Base-by-base conservation (phyloP, 2,113 vertebrate genomes). In the Chloropsis cyanopogon region DNA sequence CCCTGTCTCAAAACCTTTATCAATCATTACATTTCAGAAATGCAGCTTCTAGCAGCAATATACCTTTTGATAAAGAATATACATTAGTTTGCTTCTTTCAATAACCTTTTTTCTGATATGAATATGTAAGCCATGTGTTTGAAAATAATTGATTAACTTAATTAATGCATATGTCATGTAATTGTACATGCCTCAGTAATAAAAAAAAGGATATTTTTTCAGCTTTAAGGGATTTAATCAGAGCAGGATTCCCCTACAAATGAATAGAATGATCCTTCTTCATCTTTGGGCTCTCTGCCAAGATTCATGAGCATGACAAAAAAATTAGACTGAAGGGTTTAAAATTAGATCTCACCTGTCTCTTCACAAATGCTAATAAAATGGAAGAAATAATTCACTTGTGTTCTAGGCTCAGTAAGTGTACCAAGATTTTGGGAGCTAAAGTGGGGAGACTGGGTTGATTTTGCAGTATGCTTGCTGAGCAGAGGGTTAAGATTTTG, bases 261-360 rank as follows among this genome's bases (percentile, higher is more conserved):
- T 65, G 21, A 81, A 73, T 52, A 77, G 57, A 93, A 50, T 66
- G 12, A 47, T 80, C 37, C 56, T 81, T 39, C 52, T 44, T 94
- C 59, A 41, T 84, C 33, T 91, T 61, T 56, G 68, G 69, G 75
- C 72, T 42, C 26, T 57, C 47, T 82, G 80, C 66, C 93, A 80
- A 52, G 47, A 75, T 77, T 77, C 33, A 37, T 14, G 39, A 86
- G 20, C 49, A 50, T 52, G 42, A 39, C 31, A 88, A 92, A 76
- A 92, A 93, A 56, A 72, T 50, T 33, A 69, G 75, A 75, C 57
- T 52, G 64, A 69, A 83, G 56, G 19, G 12, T 85, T 89, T 87
- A 78, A 94, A 89, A 89, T 92, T 71, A 90, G 44, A 46, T 75
- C 70, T 91, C 60, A 92, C 91, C 66, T 89, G 33, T 77, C 52